Base-by-base conservation (phyloP, 2,113 vertebrate species). In the Triplophysa tibetana region DNA sequence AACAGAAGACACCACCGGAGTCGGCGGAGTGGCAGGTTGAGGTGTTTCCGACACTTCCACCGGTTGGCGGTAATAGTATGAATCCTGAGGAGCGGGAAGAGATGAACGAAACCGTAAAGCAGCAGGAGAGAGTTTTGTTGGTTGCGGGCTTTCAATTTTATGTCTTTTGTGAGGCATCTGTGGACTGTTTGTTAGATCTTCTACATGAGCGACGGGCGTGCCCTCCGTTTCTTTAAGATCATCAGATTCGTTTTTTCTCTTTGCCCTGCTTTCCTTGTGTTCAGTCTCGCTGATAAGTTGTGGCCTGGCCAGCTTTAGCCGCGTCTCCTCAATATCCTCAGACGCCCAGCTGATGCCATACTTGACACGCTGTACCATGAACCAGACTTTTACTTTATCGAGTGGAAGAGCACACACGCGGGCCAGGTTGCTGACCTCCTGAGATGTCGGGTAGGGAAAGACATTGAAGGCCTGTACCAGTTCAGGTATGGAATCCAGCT, bases 271-370 rank as follows among this genome's bases (percentile, higher is more conserved):
- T 41, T 85, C 88, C 23, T 84, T 85, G 70, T 89, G 87, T 62
- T 63, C 41, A 2, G 76, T 81, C 12, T 88, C 87, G 1, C 86
- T 85, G 19, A 19, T 75, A 45, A 86, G 82, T 48, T 89, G 89
- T 0, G 90, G 88, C 26, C 91, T 90, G 8, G 90, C 86, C 72
- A 94, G 87, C 85, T 92, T 93, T 41, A 82, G 89, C 4, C 95
- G 91, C 0, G 96, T 95, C 86, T 96, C 96, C 86, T 96, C 94
- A 52, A 97, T 96, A 82, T 97, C 96, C 83, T 97, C 96, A 0
- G 95, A 94, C 16, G 95, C 94, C 96, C 96, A 97, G 87, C 95
- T 97, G 85, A 97, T 97, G 52, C 96, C 95, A 52, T 95, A 96
- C 82, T 95, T 95, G 62, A 97, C 95, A 62, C 96, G 93, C 88